Conservation (phyloP, 2,797 vertebrate genomes). For the Tachyglossus aculeatus region DNA sequence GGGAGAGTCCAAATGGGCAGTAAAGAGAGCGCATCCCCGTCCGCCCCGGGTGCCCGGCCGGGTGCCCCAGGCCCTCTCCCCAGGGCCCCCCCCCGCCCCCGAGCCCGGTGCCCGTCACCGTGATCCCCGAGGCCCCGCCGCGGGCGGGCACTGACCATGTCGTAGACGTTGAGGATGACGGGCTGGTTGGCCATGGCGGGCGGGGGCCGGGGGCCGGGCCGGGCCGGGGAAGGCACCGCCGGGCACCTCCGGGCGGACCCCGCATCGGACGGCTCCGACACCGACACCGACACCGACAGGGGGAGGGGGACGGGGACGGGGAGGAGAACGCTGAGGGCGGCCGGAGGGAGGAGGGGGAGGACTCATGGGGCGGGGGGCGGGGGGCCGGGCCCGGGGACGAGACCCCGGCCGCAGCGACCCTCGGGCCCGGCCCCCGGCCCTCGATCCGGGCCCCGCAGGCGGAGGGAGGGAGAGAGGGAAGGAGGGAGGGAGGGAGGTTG, state of each 20-base stretch:
- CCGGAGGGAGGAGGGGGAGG: too few species aligned
- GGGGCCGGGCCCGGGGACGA: too few species aligned
- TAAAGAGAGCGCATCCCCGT: too few species aligned
- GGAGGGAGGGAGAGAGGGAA: too few species aligned
- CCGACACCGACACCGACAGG: background rate
- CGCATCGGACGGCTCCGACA: constrained; percentile 71
- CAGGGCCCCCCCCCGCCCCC: too few species aligned
- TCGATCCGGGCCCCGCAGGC: too few species aligned
- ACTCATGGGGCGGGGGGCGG: too few species aligned
- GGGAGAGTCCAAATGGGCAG: too few species aligned
- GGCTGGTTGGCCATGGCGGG: constrained; percentile 92
- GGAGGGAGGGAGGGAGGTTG: background rate
- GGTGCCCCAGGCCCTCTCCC: too few species aligned
- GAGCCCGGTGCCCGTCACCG: background rate
- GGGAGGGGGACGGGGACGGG: background rate
- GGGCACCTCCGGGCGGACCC: constrained; percentile 60
- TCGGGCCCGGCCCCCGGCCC: too few species aligned
- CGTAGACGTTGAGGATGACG: constrained; percentile 94
- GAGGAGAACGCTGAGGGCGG: background rate
- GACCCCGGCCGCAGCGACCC: too few species aligned
- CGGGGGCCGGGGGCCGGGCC: constrained; percentile 63
- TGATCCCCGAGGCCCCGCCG: constrained; percentile 3
- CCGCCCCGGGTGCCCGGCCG: background rate
- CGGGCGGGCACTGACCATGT: constrained; percentile 88
- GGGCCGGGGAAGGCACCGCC: constrained; percentile 63